Percentiles rank a stretch among this genome's conserved stretches.
These are phyloP conservation scores for Lepisosteus oculatus DNA, from an alignment of 2,113 vertebrate genomes.

Conservation along the genomic window DNA sequence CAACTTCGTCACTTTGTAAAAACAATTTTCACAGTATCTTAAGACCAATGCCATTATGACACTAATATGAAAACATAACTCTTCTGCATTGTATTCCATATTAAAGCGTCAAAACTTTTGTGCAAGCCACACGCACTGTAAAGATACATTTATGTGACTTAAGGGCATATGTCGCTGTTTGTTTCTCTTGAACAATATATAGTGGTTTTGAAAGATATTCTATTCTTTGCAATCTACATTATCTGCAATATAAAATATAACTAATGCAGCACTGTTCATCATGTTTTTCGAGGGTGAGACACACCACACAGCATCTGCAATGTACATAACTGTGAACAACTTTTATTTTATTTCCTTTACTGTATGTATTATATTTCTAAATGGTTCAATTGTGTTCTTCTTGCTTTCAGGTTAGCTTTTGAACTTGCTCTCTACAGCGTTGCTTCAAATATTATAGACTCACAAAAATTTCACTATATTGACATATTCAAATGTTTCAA, in stretches of 20 bases:
- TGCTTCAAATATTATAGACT: too few species aligned
- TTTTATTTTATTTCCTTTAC: too few species aligned
- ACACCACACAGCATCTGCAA: too few species aligned
- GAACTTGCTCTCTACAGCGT: too few species aligned
- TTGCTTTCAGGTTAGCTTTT: too few species aligned
- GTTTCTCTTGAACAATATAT: conserved; percentile 17
- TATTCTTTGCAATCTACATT: background rate
- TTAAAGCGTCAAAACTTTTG: conserved; percentile 2
- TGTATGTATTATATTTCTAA: too few species aligned
- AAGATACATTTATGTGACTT: conserved; percentile 10
- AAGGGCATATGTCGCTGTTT: conserved; percentile 6
- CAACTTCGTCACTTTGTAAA: too few species aligned
- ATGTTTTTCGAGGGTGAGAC: conserved; percentile 2
- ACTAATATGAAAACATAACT: conserved; percentile 4
- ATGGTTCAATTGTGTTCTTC: too few species aligned
- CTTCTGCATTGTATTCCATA: background rate
- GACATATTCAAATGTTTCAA: too few species aligned
- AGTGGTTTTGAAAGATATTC: conserved; percentile 18
- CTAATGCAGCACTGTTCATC: conserved; percentile 18
- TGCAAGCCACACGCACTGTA: conserved; percentile 21
- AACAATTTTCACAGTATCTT: background rate
- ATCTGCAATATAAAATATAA: background rate
- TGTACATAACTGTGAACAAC: too few species aligned
- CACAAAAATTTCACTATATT: too few species aligned
- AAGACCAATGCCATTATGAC: background rate